Evolutionary conservation across 1,140 invertebrate genomes (phyloP), one percentile per base, ranked within the genome.

Genomic region (Pissodes strobi): DNA sequence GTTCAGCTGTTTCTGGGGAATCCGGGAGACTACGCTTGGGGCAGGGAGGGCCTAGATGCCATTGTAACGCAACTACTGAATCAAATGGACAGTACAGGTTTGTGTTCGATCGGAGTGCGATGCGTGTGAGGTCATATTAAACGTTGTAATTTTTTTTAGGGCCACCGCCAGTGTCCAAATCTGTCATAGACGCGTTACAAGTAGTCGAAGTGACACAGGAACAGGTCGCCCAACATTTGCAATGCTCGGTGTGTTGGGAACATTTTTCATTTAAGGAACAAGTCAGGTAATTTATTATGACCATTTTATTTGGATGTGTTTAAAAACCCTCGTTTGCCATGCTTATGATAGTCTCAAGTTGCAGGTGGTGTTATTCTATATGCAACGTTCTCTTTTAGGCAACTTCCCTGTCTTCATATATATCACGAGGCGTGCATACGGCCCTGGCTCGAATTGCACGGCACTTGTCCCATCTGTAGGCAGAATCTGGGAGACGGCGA

Each of bases 241-340:
- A 98, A 73, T 99, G 97, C 80, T 95, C 95, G 2, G 92, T 98
- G 4, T 99, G 96, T 79, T 97, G 97, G 94, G 96, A 98, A 72
- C 90, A 94, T 77, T 96, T 95, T 76, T 81, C 83, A 69, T 72
- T 92, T 70, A 86, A 88, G 38, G 94, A 98, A 81, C 84, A 86
- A 48, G 95, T 97, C 6, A 88, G 62, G 60, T 63, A 41, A 22
- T 2, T 6, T 22, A 27, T 15, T n/a, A 27, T 27, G 18, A 3
- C 38, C 5, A 41, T 4, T 3, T 41, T 5, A 17, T n/a, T n/a
- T n/a, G 5, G n/a, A n/a, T n/a, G n/a, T n/a, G n/a, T n/a, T n/a
- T n/a, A n/a, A 17, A 41, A 17, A 4, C 5, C 4, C 3, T n/a
- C 4, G 38, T 8, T 41, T n/a, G 9, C 13, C 38, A 41, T 5